Evolutionary conservation across 2,113 vertebrate genomes (phyloP).

Genomic region (Geococcyx californianus): DNA sequence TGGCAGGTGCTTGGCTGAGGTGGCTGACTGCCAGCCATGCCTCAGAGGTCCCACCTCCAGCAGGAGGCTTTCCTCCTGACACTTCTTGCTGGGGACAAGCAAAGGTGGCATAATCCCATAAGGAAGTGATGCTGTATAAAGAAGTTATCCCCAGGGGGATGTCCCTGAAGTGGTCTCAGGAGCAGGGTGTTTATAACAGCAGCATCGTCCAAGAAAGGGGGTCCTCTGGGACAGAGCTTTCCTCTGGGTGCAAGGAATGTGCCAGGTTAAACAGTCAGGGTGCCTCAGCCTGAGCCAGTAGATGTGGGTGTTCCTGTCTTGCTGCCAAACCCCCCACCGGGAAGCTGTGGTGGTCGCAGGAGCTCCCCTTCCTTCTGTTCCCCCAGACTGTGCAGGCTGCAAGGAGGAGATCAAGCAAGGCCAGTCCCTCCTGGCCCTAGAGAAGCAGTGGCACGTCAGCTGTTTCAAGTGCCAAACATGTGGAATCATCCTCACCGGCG

Average conservation of each 20-base stretch:
- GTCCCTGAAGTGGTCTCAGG: neutral
- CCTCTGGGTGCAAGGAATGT: neutral
- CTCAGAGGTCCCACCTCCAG: neutral
- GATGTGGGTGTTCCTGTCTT: neutral
- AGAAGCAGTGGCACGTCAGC: constrained; percentile 99
- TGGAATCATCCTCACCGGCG: constrained; percentile 91
- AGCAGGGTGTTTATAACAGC: neutral
- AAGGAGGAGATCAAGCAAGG: constrained; percentile 97
- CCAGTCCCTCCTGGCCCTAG: constrained; percentile 94
- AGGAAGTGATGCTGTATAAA: neutral
- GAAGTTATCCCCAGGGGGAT: neutral
- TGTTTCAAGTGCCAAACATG: constrained; percentile 98
- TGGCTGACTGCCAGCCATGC: neutral
- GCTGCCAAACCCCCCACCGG: accelerated
- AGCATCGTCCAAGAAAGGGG: neutral
- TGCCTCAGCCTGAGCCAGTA: neutral
- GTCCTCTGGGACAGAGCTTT: neutral
- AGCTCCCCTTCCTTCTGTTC: neutral
- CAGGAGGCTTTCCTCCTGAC: neutral
- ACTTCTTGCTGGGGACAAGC: neutral
- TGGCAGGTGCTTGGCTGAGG: accelerated
- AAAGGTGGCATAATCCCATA: neutral
- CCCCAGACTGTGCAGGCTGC: constrained; percentile 93
- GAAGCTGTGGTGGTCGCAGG: accelerated
- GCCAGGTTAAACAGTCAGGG: accelerated